Percentiles rank a stretch among this genome's conserved stretches.
These are phyloP conservation scores for Drosophila lacteicornis DNA, from an alignment of 1,140 invertebrate species.

Conservation along the genomic window DNA sequence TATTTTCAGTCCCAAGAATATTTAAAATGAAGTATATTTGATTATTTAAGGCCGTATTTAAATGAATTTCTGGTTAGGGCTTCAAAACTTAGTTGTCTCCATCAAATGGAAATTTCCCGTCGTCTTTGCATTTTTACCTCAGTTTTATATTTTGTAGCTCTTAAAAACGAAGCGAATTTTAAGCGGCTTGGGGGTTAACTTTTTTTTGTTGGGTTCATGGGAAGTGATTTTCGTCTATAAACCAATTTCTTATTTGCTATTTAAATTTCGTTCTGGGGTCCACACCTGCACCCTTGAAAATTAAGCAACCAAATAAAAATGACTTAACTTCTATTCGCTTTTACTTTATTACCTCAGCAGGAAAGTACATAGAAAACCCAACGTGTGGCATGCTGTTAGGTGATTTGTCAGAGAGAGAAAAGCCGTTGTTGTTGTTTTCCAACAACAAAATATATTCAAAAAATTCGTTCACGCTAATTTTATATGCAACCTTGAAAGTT, in stretches of 20 bases:
- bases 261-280: constrained; percentile 9
- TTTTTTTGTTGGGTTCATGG: neutral
- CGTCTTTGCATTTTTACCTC: neutral
- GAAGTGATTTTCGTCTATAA: constrained; percentile 10
- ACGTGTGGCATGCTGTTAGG: constrained; percentile 8
- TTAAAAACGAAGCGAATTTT: constrained; percentile 3
- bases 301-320: neutral
- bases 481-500: no score
- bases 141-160: neutral
- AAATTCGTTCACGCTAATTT: no score
- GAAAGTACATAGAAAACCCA: neutral
- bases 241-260: constrained; percentile 20
- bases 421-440: neutral
- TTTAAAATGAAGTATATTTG: neutral
- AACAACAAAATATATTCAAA: constrained; percentile 6
- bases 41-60: neutral
- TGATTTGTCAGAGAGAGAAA: constrained; percentile 9
- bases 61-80: neutral
- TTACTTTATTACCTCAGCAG: neutral
- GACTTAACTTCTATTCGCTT: constrained; percentile 5
- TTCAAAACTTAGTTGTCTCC: neutral
- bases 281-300: neutral
- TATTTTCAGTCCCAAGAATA: neutral
- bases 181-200: constrained; percentile 23
- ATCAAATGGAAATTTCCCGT: neutral